Evolutionary conservation across 2,888 invertebrate genomes (phyloP).

Genomic region (Zaprionus bogoriensis): DNA sequence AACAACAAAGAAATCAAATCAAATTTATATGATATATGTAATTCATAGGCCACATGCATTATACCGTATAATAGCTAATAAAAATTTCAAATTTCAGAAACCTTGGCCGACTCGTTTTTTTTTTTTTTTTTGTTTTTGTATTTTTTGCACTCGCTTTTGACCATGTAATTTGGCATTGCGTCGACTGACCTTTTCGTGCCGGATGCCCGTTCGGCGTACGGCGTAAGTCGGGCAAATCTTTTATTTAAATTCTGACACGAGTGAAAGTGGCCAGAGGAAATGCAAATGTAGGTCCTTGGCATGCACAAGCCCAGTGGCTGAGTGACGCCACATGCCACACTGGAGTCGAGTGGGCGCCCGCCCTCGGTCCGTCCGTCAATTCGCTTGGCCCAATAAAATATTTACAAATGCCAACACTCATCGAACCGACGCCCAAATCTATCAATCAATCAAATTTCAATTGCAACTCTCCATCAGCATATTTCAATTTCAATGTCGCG

Average conservation of each 20-base stretch:
- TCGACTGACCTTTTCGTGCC: conserved; percentile 67
- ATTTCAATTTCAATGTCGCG: conserved; percentile 54
- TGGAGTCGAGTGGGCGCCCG: conserved; percentile 12
- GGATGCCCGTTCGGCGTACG: conserved; percentile 18
- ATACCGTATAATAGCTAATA: conserved; percentile 69
- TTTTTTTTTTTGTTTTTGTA: not conserved
- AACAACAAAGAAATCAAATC: conserved; percentile 37
- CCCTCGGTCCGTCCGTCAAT: not conserved
- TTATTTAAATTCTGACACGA: conserved; percentile 45
- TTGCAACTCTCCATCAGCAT: conserved; percentile 22
- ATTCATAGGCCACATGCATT: conserved; percentile 53
- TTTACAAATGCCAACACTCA: conserved; percentile 66
- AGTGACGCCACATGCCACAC: conserved; percentile 23
- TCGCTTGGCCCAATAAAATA: conserved; percentile 42
- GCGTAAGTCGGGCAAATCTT: conserved; percentile 36
- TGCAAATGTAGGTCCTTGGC: conserved; percentile 56
- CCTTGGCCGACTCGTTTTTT: conserved; percentile 18
- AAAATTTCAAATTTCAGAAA: conserved; percentile 61
- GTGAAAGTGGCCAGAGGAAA: conserved; percentile 37
- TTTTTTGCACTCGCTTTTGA: too few species aligned
- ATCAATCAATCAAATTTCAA: conserved; percentile 57
- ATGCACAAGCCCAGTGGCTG: conserved; percentile 15
- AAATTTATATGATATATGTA: conserved; percentile 50
- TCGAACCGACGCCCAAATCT: conserved; percentile 47
- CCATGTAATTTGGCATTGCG: conserved; percentile 49